Evolutionary conservation across 2,797 vertebrate species (phyloP).

Genomic region (Pogonophryne albipinna): DNA sequence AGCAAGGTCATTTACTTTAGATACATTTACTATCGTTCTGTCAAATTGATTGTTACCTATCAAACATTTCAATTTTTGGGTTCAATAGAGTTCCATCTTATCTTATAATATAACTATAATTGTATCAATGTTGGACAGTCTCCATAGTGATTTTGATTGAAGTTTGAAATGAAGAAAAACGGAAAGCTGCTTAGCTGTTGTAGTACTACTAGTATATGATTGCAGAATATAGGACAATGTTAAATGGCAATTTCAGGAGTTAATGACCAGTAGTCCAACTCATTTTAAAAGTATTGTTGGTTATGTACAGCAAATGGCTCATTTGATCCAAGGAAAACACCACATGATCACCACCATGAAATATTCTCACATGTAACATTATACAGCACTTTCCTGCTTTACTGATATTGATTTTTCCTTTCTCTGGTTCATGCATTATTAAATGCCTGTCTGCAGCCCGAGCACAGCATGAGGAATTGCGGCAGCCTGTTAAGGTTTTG

Average conservation of each 20-base stretch:
- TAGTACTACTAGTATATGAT: background rate
- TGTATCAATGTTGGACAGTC: background rate
- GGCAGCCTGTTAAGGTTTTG: constrained; percentile 31
- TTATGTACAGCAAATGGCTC: constrained; percentile 24
- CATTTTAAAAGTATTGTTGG: constrained; percentile 12
- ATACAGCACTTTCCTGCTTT: constrained; percentile 62
- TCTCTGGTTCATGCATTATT: constrained; percentile 76
- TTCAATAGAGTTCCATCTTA: too few species aligned
- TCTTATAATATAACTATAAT: constrained; percentile 1
- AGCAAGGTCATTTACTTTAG: background rate
- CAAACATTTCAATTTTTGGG: too few species aligned
- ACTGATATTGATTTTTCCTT: constrained; percentile 69
- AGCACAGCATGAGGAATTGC: constrained; percentile 34
- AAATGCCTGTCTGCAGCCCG: constrained; percentile 63
- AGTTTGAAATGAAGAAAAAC: background rate
- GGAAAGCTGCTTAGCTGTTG: background rate
- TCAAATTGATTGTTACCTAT: constrained; percentile 27
- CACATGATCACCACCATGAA: constrained; percentile 82
- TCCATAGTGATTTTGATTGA: background rate
- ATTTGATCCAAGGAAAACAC: constrained; percentile 63
- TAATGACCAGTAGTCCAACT: background rate
- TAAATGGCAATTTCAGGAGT: background rate
- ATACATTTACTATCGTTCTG: constrained; percentile 26
- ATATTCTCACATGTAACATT: constrained; percentile 77
- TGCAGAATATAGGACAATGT: background rate